phyloP scores from a whole-genome alignment of 1,140 invertebrate genomes.

The Helicoverpa zea region DNA sequence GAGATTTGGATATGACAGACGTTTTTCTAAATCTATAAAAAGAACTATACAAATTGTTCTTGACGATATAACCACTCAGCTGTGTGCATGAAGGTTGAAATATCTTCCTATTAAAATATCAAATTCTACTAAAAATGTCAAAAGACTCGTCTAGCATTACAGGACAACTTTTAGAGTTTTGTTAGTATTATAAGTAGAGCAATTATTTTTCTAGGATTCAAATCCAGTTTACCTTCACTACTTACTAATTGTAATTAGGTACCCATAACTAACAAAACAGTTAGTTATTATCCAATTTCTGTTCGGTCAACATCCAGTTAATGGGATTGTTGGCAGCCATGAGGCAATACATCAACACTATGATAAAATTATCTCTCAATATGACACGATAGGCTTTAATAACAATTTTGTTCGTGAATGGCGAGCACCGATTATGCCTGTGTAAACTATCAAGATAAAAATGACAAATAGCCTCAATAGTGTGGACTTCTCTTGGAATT shows the following conservation, averaged over 20 bases:
- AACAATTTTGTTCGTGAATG: slow-evolving; percentile 74
- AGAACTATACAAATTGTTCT: no score
- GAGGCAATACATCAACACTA: slow-evolving; percentile 54
- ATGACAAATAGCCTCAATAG: slow-evolving; percentile 61
- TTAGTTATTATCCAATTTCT: neutral
- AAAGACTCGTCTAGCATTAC: no score
- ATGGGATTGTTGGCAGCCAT: slow-evolving; percentile 38
- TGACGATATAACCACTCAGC: no score
- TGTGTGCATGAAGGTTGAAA: no score
- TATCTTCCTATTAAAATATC: no score
- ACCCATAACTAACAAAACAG: neutral
- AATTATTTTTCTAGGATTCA: no score
- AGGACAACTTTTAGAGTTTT: no score
- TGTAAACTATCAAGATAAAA: slow-evolving; percentile 74
- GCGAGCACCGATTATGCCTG: slow-evolving; percentile 68
- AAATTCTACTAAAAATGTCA: no score
- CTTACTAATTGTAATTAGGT: neutral
- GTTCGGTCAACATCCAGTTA: slow-evolving; percentile 28
- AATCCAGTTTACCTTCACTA: no score
- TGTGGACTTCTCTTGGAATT: slow-evolving; percentile 55
- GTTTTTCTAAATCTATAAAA: no score
- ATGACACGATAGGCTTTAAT: slow-evolving; percentile 70
- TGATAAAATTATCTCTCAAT: slow-evolving; percentile 58
- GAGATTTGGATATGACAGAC: no score
- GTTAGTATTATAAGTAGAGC: no score